These are phyloP conservation scores for Telenomus remus DNA, from an alignment of 1,140 invertebrate species.

Conservation along the genomic window DNA sequence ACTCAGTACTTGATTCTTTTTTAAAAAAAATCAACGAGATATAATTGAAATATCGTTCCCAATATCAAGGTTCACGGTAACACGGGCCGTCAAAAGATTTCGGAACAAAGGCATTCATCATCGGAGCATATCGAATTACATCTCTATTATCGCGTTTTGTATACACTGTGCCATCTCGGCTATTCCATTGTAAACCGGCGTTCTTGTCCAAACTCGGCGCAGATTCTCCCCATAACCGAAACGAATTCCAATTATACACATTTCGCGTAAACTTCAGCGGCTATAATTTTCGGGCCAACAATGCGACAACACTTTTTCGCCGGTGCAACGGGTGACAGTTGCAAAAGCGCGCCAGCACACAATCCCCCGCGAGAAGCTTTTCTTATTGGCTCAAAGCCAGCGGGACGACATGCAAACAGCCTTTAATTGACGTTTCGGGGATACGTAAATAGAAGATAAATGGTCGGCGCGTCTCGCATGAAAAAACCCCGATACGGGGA, in stretches of 20 bases:
- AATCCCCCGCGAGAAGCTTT: constrained; percentile 19
- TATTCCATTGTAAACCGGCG: constrained; percentile 6
- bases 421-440: constrained; percentile 44
- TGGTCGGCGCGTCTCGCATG: constrained; percentile 39
- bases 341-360: constrained; percentile 9
- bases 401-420: constrained; percentile 7
- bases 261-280: constrained; percentile 17
- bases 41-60: no score
- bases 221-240: constrained; percentile 12
- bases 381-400: constrained; percentile 11
- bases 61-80: not conserved
- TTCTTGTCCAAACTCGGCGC: constrained; percentile 5
- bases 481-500: constrained; percentile 33
- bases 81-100: not conserved
- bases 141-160: constrained; percentile 21
- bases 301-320: constrained; percentile 36
- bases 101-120: constrained; percentile 13
- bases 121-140: constrained; percentile 27
- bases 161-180: not conserved
- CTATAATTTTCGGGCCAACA: constrained; percentile 33
- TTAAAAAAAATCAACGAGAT: no score
- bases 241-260: constrained; percentile 47
- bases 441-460: constrained; percentile 47
- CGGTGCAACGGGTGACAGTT: not conserved
- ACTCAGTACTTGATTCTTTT: no score